Conservation (phyloP, 2,113 vertebrate genomes). For the Rhynchomys soricoides region DNA sequence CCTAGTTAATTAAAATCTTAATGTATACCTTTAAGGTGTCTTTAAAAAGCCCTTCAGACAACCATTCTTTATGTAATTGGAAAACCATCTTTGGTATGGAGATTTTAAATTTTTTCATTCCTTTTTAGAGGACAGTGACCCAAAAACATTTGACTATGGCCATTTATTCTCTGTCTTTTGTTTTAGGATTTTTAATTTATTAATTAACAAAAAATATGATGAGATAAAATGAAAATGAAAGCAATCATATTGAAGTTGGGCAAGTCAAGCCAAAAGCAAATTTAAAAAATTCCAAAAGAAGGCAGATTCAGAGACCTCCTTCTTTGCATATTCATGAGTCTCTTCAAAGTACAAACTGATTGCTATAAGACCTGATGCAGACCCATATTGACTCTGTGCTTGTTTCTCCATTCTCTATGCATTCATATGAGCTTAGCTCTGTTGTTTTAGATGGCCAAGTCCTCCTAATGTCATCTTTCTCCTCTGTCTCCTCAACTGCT, state of each 20-base stretch:
- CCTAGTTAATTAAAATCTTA: constrained; percentile 3
- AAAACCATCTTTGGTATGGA: not conserved
- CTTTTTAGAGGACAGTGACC: not conserved
- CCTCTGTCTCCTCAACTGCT: not conserved
- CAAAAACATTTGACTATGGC: not conserved
- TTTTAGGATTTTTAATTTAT: not conserved
- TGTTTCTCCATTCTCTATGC: not conserved
- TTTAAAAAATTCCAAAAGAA: not conserved
- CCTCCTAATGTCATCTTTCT: not conserved
- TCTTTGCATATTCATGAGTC: not conserved
- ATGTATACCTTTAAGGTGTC: not conserved
- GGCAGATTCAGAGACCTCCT: not conserved
- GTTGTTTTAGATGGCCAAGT: not conserved
- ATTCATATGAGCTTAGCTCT: not conserved
- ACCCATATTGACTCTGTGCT: not conserved
- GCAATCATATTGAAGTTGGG: not conserved
- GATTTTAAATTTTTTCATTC: not conserved
- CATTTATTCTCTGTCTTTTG: not conserved
- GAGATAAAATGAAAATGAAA: not conserved
- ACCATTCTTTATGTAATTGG: not conserved
- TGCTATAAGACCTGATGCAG: not conserved
- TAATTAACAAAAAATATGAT: not conserved
- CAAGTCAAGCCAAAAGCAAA: not conserved
- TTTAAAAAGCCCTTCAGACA: not conserved
- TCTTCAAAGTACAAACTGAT: not conserved